These are phyloP conservation scores for Thalassarche chlororhynchos DNA, from an alignment of 2,113 vertebrate species.

Conservation along the genomic window DNA sequence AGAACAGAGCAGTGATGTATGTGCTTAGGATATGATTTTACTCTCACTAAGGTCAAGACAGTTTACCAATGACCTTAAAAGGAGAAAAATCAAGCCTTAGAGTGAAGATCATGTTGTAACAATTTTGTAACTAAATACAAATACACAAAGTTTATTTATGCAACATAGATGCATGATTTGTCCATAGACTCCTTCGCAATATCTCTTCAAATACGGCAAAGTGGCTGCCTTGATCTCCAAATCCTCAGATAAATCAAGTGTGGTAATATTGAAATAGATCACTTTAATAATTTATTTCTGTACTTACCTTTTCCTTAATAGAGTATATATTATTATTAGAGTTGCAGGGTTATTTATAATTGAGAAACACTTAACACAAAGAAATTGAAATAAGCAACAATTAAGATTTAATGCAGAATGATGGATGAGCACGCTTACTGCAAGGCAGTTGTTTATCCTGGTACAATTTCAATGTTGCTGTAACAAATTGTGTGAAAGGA, in stretches of 20 bases:
- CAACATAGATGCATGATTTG: neutral
- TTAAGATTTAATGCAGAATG: conserved; percentile 63
- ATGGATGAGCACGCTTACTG: conserved; percentile 17
- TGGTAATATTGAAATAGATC: conserved; percentile 27
- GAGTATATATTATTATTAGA: conserved; percentile 34
- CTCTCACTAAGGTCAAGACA: neutral
- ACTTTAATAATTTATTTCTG: conserved; percentile 50
- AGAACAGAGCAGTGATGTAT: neutral
- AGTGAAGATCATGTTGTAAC: neutral
- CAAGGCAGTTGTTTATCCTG: conserved; percentile 13
- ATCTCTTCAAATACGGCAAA: neutral
- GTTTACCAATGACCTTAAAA: neutral
- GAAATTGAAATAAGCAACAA: conserved; percentile 35
- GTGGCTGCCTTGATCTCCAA: neutral
- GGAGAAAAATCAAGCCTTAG: neutral
- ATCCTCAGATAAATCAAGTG: conserved; percentile 12
- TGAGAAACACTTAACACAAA: conserved; percentile 65
- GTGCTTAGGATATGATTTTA: neutral
- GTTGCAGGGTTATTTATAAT: conserved; percentile 43
- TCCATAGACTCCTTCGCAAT: neutral
- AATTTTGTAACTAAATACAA: neutral
- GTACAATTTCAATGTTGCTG: neutral
- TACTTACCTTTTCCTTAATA: conserved; percentile 60
- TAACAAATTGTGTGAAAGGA: conserved; percentile 9
- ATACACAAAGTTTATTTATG: neutral